Evolutionary conservation across 2,113 vertebrate genomes (phyloP).

Genomic region (Bostrychus sinensis): DNA sequence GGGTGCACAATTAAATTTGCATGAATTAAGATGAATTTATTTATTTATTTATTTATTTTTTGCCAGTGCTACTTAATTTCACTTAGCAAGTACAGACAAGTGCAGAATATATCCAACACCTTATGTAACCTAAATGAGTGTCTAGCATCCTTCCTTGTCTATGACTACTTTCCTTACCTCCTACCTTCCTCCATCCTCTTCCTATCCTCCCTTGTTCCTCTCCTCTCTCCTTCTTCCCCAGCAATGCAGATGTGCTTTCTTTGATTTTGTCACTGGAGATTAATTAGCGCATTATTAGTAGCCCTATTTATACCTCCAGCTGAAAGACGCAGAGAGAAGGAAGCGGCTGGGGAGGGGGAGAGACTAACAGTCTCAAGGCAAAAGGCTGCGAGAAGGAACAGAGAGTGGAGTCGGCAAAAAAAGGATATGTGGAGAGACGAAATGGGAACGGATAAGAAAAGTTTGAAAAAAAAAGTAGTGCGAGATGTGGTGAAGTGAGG

Average conservation of each 20-base stretch:
- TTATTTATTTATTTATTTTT: too few relatives aligned
- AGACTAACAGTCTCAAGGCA: constrained; percentile 25
- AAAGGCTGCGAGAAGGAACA: constrained; percentile 15
- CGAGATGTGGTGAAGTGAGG: background rate
- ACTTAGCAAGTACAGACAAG: too few relatives aligned
- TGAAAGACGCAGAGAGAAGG: constrained; percentile 20
- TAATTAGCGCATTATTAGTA: constrained; percentile 77
- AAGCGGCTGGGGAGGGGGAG: background rate
- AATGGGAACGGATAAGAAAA: background rate
- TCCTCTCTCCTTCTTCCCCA: constrained; percentile 45
- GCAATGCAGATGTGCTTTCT: constrained; percentile 74
- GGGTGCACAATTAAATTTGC: background rate
- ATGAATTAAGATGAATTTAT: too few relatives aligned
- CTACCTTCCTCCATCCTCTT: constrained; percentile 30
- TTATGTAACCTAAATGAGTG: background rate
- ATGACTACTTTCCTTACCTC: background rate
- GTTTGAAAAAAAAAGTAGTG: background rate
- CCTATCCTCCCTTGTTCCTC: constrained; percentile 20
- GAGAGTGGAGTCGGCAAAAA: constrained; percentile 15
- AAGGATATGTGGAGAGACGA: background rate
- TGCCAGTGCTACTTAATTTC: too few relatives aligned
- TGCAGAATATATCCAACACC: too few relatives aligned
- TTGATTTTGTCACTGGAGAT: constrained; percentile 79
- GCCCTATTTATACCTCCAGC: constrained; percentile 69
- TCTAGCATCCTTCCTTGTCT: constrained; percentile 2